Evolutionary conservation across 2,797 vertebrate species (phyloP).

Genomic region (Crax fasciolata): DNA sequence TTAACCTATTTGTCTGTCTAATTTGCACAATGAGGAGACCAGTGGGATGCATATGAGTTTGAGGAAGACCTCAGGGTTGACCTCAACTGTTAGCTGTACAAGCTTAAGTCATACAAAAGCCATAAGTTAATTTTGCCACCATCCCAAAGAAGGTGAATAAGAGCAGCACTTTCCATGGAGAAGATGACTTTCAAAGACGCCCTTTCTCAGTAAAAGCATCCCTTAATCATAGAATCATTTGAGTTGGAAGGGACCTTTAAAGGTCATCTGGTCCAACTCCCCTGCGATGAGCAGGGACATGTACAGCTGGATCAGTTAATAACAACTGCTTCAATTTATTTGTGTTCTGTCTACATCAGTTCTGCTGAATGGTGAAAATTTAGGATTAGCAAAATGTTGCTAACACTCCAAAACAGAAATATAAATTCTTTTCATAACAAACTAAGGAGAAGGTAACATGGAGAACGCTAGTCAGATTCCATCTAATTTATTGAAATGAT

Average conservation of each 20-base stretch:
- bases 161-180: not conserved
- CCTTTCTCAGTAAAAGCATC: not conserved
- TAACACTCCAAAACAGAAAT: not conserved
- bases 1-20: not conserved
- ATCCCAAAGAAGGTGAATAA: not conserved
- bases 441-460: not conserved
- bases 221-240: not conserved
- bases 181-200: not conserved
- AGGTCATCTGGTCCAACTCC: too few relatives aligned
- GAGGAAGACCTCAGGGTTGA: not conserved
- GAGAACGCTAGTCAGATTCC: not conserved
- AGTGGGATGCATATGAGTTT: not conserved
- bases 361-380: not conserved
- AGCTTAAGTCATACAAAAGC: not conserved
- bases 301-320: not conserved
- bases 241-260: too few relatives aligned
- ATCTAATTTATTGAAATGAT: not conserved
- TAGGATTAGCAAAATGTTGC: not conserved
- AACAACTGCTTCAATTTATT: not conserved
- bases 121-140: not conserved
- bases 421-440: not conserved
- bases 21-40: not conserved
- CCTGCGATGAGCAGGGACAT: too few relatives aligned
- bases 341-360: not conserved
- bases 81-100: not conserved